Conservation (phyloP, 2,113 vertebrate species). For the Hydropotes inermis region DNA sequence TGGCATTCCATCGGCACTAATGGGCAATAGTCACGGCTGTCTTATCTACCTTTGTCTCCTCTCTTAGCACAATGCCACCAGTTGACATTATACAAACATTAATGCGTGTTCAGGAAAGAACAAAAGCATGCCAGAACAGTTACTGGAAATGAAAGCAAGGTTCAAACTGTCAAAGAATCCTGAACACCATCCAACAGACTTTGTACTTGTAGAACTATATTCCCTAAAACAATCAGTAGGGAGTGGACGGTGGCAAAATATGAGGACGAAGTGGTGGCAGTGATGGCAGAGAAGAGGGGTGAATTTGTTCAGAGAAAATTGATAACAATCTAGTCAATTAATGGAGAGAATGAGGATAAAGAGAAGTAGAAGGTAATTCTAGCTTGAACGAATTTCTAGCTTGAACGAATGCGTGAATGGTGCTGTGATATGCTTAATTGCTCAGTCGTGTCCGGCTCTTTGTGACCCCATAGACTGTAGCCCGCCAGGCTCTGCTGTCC, state of each 20-base stretch:
- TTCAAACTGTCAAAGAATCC: neutral
- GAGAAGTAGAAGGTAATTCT: neutral
- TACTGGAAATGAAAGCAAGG: neutral
- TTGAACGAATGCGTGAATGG: neutral
- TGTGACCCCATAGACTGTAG: neutral
- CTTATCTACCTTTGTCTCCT: neutral
- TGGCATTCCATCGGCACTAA: neutral
- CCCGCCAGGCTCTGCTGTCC: rapidly evolving
- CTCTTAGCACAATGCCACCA: neutral
- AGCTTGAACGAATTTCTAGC: neutral
- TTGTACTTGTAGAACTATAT: neutral
- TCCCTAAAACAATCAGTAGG: neutral
- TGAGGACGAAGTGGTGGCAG: neutral
- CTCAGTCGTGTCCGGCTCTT: neutral
- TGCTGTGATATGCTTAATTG: neutral
- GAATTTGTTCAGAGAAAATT: neutral
- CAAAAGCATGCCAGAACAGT: neutral
- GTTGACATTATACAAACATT: too few relatives aligned
- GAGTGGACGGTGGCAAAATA: neutral
- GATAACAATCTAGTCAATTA: neutral
- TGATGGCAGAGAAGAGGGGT: neutral
- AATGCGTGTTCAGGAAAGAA: neutral
- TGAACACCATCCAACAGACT: neutral
- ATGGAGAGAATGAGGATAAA: neutral
- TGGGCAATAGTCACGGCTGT: neutral